These are phyloP conservation scores for Hydrozoanthus gracilis DNA, from an alignment of 92 coral and sea anemone species.

Conservation along the genomic window DNA sequence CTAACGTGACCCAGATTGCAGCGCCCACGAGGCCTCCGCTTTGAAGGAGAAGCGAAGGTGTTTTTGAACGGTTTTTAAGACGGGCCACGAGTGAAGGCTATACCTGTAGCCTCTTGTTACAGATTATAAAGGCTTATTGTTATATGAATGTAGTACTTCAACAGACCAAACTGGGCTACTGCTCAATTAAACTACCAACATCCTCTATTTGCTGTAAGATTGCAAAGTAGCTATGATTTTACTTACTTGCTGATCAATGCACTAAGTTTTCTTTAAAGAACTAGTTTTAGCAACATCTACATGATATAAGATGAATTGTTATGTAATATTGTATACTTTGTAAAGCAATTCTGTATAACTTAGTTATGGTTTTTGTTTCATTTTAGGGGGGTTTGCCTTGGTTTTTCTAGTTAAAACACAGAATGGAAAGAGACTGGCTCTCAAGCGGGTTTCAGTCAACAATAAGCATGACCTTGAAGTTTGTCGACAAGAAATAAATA, in stretches of 20 bases:
- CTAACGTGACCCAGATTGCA: no score
- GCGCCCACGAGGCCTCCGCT: no score
- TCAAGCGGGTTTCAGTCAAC: constrained; percentile 94
- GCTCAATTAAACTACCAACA: no score
- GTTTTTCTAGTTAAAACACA: constrained; percentile 91
- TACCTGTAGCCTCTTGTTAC: no score
- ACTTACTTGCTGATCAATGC: neutral
- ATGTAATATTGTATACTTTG: neutral
- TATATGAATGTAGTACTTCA: no score
- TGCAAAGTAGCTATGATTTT: neutral
- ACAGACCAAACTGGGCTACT: no score
- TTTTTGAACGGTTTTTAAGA: no score
- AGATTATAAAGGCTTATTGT: no score
- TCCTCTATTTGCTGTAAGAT: no score
- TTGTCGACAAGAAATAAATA: constrained; percentile 92
- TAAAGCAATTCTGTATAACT: neutral
- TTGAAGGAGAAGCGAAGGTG: no score
- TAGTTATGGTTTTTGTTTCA: neutral
- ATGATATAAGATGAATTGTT: neutral
- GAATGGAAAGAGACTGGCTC: constrained; percentile 84
- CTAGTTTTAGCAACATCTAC: neutral
- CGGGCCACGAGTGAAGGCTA: no score
- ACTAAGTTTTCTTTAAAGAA: no score
- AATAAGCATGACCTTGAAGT: constrained; percentile 92
- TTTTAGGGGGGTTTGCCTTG: constrained; percentile 91